Evolutionary conservation across 2,888 invertebrate species (phyloP).

Genomic region (Torymus auratus): DNA sequence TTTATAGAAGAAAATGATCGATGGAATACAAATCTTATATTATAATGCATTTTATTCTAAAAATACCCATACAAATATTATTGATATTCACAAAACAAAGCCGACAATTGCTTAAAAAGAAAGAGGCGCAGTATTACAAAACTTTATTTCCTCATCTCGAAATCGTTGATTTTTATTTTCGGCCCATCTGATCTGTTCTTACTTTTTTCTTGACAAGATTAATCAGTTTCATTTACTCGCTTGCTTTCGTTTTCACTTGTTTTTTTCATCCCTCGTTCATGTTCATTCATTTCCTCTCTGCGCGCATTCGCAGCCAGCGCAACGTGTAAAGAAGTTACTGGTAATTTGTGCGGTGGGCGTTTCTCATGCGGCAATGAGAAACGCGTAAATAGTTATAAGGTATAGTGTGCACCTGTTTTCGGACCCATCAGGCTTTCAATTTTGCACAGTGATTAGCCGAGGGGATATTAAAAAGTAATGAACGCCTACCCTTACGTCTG

Average conservation of each 20-base stretch:
- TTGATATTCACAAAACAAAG: too few species aligned
- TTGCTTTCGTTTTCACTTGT: slow-evolving; percentile 49
- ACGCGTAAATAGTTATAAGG: slow-evolving; percentile 62
- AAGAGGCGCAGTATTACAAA: too few species aligned
- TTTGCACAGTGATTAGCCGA: slow-evolving; percentile 46
- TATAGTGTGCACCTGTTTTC: slow-evolving; percentile 47
- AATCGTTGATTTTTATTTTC: slow-evolving; percentile 16
- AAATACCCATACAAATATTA: too few species aligned
- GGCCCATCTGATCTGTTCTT: slow-evolving; percentile 9
- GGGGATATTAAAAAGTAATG: slow-evolving; percentile 51
- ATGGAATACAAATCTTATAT: too few species aligned
- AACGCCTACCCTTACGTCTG: slow-evolving; percentile 19
- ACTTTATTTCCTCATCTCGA: too few species aligned
- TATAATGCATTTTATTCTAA: too few species aligned
- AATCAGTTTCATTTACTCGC: slow-evolving; percentile 39
- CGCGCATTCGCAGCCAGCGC: slow-evolving; percentile 47
- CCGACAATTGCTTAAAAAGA: too few species aligned
- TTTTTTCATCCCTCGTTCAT: slow-evolving; percentile 47
- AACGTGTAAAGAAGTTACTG: slow-evolving; percentile 51
- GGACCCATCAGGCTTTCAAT: slow-evolving; percentile 48
- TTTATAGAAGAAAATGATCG: too few species aligned
- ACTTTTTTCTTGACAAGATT: slow-evolving; percentile 29
- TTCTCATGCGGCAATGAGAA: slow-evolving; percentile 60
- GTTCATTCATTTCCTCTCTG: slow-evolving; percentile 37
- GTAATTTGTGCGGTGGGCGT: slow-evolving; percentile 66